Percentiles rank a stretch among this genome's conserved stretches.
phyloP scores from a whole-genome alignment of 2,888 invertebrate species.

The Electrophaes corylata region DNA sequence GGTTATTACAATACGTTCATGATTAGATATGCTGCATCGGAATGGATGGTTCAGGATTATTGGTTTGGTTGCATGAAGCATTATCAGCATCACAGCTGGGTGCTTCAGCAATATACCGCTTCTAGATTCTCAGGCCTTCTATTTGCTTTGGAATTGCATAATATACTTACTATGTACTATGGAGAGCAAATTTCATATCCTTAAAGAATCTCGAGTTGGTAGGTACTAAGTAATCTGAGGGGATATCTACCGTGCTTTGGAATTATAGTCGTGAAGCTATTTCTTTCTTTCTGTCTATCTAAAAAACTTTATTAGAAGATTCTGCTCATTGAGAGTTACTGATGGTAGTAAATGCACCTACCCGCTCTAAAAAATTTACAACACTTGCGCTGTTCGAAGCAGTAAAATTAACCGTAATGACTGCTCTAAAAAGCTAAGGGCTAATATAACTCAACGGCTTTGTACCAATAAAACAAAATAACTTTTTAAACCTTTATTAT shows the following conservation, averaged over 20 bases:
- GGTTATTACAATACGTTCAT: conserved; percentile 35
- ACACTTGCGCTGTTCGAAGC: conserved; percentile 20
- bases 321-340: neutral
- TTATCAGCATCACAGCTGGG: neutral
- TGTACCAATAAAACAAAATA: conserved; percentile 28
- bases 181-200: too few relatives aligned
- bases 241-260: too few relatives aligned
- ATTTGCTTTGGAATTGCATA: neutral
- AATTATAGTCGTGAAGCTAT: too few relatives aligned
- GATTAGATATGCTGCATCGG: neutral
- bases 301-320: too few relatives aligned
- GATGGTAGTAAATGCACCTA: conserved; percentile 7
- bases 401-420: conserved; percentile 52
- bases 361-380: conserved; percentile 44
- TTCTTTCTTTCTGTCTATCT: too few relatives aligned
- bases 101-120: neutral
- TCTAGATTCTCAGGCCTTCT: neutral
- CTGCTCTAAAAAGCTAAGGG: conserved; percentile 39
- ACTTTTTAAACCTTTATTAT: conserved; percentile 1
- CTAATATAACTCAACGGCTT: conserved; percentile 39
- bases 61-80: neutral
- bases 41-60: neutral
- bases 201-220: too few relatives aligned
- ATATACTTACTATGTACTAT: too few relatives aligned
- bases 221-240: too few relatives aligned